These are phyloP conservation scores for Brachypteracias leptosomus DNA, from an alignment of 2,113 vertebrate species.

Conservation along the genomic window DNA sequence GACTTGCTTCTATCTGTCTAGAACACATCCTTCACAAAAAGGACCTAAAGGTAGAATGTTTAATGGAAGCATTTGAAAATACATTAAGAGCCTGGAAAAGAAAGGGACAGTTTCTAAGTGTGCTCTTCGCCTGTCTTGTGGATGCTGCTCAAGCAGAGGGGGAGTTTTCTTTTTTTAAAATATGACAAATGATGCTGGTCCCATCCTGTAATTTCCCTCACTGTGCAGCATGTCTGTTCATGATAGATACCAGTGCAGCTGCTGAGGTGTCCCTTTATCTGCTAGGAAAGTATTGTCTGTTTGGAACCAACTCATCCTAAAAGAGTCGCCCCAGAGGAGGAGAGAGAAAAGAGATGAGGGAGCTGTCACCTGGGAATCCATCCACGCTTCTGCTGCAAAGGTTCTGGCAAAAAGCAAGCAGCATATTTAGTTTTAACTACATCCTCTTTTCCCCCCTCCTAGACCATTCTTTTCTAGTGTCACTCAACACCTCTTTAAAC, in stretches of 20 bases:
- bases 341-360: background rate
- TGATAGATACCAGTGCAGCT: conserved; percentile 59
- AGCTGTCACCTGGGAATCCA: background rate
- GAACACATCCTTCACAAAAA: background rate
- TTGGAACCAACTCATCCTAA: conserved; percentile 59
- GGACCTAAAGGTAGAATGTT: background rate
- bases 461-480: background rate
- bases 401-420: conserved; percentile 16
- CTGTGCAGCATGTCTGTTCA: conserved; percentile 29
- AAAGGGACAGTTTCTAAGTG: background rate
- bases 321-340: conserved; percentile 4
- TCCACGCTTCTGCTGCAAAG: conserved; percentile 16
- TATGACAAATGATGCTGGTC: conserved; percentile 51
- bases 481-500: background rate
- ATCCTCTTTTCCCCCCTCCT: background rate
- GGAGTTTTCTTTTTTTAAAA: background rate
- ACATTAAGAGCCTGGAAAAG: background rate
- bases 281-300: conserved; percentile 23
- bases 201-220: conserved; percentile 41
- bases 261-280: conserved; percentile 60
- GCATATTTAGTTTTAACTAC: background rate
- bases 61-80: background rate
- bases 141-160: background rate
- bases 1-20: background rate
- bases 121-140: background rate